Base-by-base conservation (phyloP, 2,888 invertebrate species). In the Calliopum simillimum region DNA sequence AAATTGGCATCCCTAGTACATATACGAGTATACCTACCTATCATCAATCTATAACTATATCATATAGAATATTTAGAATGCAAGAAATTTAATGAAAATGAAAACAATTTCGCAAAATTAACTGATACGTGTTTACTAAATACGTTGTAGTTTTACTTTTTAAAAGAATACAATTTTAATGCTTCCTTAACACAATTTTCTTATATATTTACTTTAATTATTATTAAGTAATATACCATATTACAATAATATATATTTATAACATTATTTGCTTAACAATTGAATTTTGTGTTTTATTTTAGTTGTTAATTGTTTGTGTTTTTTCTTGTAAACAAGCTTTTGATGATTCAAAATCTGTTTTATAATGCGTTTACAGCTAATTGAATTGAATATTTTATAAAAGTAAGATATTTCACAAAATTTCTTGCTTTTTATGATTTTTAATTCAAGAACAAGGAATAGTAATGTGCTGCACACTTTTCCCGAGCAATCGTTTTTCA, bases 131-230 rank as follows among this genome's bases (percentile, higher is more conserved):
- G 6, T 11, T 6, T 4, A 33, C 23, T 21, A 56, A 56, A 33
- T 46, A 21, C 61, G 44, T 61, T 61, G 46, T 16, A 61, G 61
- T 46, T 61, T 2, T 61, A 46, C 44, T 58, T 49, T 58, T 49
- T 59, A 59, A 59, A 49, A 58, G 61, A 61, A 61, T 46, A 47
- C 47, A n/a, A 51, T 56, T 66, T 16, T 58, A 59, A 58, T 59
- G 67, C 67, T 67, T 67, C 58, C 67, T 44, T 49, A 67, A 67
- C 47, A 59, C 59, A 49, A 56, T 23, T 61, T 46, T 61, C 21
- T 67, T 59, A 21, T 46, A 67, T 59, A 33, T 33, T 33, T 33
- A 33, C 33, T 67, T 58, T 67, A 49, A 67, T 49, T 67, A 59
- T 67, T 23, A 44, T 46, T 46, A 61, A 21, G 13, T 51, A 58